phyloP scores from a whole-genome alignment of 1,140 invertebrate genomes.

The Helicoverpa zea region DNA sequence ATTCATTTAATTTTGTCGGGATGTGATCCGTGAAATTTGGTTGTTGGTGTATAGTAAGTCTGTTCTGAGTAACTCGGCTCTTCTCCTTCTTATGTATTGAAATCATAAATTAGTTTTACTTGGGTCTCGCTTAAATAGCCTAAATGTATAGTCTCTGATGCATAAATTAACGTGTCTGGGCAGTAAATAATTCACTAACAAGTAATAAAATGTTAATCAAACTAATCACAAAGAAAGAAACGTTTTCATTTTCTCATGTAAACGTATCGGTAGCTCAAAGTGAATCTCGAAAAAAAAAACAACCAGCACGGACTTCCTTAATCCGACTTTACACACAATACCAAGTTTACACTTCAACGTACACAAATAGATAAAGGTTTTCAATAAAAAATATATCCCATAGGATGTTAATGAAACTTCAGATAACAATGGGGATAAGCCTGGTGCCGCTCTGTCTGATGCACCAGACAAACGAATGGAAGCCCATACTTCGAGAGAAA shows the following conservation, averaged over 20 bases:
- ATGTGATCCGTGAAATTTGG: not conserved
- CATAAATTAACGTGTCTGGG: no score
- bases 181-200: no score
- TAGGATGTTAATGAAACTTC: conserved; percentile 73
- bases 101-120: no score
- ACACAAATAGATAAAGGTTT: conserved; percentile 57
- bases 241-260: conserved; percentile 11
- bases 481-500: conserved; percentile 5
- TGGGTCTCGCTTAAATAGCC: no score
- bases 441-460: conserved; percentile 71
- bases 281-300: conserved; percentile 46
- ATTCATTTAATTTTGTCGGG: not conserved
- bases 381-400: conserved; percentile 54
- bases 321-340: conserved; percentile 75
- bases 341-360: conserved; percentile 65
- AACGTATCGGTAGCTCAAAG: conserved; percentile 59
- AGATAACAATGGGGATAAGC: conserved; percentile 65
- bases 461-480: conserved; percentile 19
- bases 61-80: not conserved
- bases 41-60: not conserved
- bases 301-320: conserved; percentile 58
- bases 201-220: no score
- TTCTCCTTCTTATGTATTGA: no score
- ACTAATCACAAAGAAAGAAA: no score
- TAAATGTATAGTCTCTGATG: no score